Conservation (phyloP, 2,113 vertebrate species). For the Pelusios castaneus region DNA sequence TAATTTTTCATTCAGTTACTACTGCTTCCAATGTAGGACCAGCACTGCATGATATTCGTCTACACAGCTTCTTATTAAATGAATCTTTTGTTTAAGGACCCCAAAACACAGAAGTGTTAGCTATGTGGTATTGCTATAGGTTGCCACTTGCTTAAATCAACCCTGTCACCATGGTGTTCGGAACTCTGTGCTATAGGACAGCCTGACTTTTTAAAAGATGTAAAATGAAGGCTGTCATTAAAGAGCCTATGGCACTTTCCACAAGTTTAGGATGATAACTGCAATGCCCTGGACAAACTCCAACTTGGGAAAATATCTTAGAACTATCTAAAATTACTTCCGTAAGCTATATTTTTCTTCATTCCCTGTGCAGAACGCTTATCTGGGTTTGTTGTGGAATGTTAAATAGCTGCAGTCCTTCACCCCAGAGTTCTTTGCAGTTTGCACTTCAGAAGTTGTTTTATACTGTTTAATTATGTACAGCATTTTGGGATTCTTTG, state of each 20-base stretch:
- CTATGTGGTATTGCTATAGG: background rate
- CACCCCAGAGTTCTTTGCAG: background rate
- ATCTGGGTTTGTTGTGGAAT: background rate
- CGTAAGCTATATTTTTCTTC: background rate
- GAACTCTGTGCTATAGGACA: background rate
- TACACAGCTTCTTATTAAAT: background rate
- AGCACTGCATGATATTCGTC: background rate
- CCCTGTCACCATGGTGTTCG: background rate
- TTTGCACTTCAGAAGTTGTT: background rate
- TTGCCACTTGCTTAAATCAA: background rate
- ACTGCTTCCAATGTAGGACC: background rate
- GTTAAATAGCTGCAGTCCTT: background rate
- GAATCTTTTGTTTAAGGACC: background rate
- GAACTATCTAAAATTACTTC: conserved; percentile 36
- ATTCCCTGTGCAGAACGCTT: background rate
- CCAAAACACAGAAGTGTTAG: background rate
- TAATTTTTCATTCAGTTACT: background rate
- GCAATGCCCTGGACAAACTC: conserved; percentile 32
- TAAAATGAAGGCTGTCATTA: background rate
- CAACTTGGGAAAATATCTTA: conserved; percentile 48
- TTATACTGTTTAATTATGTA: background rate
- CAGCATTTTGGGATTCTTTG: background rate
- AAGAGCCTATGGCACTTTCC: conserved; percentile 18
- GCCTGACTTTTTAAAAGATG: background rate
- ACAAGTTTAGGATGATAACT: conserved; percentile 39